Base-by-base conservation (phyloP, 2,113 vertebrate genomes). In the Grallaria varia region DNA sequence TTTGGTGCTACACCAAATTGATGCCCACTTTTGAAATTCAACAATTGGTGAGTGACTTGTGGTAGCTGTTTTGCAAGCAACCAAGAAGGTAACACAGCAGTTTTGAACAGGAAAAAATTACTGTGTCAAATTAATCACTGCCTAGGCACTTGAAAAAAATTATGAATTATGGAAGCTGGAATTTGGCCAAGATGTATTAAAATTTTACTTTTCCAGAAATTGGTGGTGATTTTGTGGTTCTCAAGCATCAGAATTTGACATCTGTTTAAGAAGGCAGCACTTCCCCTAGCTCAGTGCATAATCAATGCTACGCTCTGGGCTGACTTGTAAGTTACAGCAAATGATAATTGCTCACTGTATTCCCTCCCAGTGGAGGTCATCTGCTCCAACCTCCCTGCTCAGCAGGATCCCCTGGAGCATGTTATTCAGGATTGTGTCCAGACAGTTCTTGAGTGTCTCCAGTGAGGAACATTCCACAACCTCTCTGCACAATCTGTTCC, bases 261-360 rank as follows among this genome's bases (percentile, higher is more conserved):
- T 80, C 63, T 92, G n/a, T 2, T 30, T 49, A 55, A 49, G 63
- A 62, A 80, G 63, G 79, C 68, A 67, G 47, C 13, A 0, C 58
- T 87, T 76, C 47, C 49, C 40, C 25, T 9, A 7, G 25, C 40
- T 89, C 50, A 23, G 75, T 50, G 25, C 6, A 0, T n/a, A 8
- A n/a, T 23, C 58, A 11, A 0, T 1, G 12, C 58, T 47, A 3
- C 3, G 0, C 53, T 72, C 31, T 24, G n/a, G 39, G 15, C n/a
- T 85, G 75, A 33, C 9, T 53, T 39, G 9, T 35, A 6, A 20
- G 24, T 63, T 39, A 3, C 3, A 76, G 74, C 35, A 84, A 31
- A 28, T 7, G 21, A 4, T 37, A 44, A 68, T 55, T 35, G 69
- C 78, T 49, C 12, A 4, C 52, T 2, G 2, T 5, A 12, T 76